Base-by-base conservation (phyloP, 2,797 vertebrate species). In the Podargus strigoides region DNA sequence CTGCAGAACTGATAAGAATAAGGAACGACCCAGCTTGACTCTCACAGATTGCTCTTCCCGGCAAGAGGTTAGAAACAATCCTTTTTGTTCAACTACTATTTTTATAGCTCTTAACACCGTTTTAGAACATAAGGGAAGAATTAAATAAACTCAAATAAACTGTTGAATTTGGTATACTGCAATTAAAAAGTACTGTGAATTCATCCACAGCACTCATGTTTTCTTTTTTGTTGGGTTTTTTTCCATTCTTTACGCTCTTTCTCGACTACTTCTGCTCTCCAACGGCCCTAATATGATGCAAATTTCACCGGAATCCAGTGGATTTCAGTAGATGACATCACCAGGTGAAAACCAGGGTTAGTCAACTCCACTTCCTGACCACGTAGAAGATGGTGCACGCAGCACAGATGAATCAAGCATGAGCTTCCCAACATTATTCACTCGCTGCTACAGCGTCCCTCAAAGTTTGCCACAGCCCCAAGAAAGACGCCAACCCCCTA, bases 281-380 rank as follows among this genome's bases (percentile, higher is more conserved):
- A 47, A 16, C 30, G 1, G 55, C 36, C 55, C 22, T 11, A 5
- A 4, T 0, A 12, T 13, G 88, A 87, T 3, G 78, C 78, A 66
- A 62, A 67, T 82, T 37, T 20, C 39, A 30, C 42, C 55, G 42
- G 90, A 56, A 62, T n/a, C 80, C 58, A 24, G 42, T 11, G 75
- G 55, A 93, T 89, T 85, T 82, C 72, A 4, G 55, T 2, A 69
- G 81, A 55, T 94, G 93, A 95, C 95, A 94, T 91, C 94, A 94
- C 11, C 85, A 92, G 82, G 91, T 96, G 90, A 92, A 92, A 67
- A 39, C 19, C 75, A 34, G 75, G 2, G 19, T 63, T n/a, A 49
- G 62, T 28, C 90, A 92, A 81, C 84, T 30, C 74, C 88, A 56
- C 88, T 95, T 96, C 94, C 93, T 77, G 70, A 82, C 67, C 92